Conservation (phyloP, 2,113 vertebrate species). For the Oryzias javanicus region DNA sequence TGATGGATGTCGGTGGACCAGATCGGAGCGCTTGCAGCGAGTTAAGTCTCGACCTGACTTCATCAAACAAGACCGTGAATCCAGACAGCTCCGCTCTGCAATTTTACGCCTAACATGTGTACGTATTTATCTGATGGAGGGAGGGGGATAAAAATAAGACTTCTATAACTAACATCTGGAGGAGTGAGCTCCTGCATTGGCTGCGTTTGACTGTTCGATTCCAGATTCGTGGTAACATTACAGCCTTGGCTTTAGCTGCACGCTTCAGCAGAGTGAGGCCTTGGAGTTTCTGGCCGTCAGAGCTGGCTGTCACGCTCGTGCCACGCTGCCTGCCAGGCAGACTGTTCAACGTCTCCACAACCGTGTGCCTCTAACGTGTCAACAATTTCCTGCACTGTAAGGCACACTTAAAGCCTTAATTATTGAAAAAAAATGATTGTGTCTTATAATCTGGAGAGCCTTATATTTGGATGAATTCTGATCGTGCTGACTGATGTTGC, state of each 20-base stretch:
- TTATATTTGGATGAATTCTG: too few species aligned
- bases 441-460: too few species aligned
- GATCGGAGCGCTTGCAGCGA: constrained; percentile 8
- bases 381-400: too few species aligned
- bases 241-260: constrained; percentile 39
- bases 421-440: too few species aligned
- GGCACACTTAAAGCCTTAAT: too few species aligned
- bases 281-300: constrained; percentile 61
- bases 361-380: too few species aligned
- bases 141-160: constrained; percentile 41
- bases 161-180: constrained; percentile 64
- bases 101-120: constrained; percentile 55
- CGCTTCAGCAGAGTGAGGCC: constrained; percentile 48
- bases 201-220: constrained; percentile 51
- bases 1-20: constrained; percentile 34
- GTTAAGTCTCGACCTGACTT: constrained; percentile 46
- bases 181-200: constrained; percentile 46
- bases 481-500: too few species aligned
- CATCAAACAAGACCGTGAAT: constrained; percentile 57
- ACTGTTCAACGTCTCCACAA: too few species aligned
- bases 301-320: constrained; percentile 52
- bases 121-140: constrained; percentile 54
- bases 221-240: constrained; percentile 73
- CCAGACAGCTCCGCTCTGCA: constrained; percentile 43
- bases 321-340: constrained; percentile 41